Base-by-base conservation (phyloP, 2,797 vertebrate species). In the Sebastes hopkinsi region DNA sequence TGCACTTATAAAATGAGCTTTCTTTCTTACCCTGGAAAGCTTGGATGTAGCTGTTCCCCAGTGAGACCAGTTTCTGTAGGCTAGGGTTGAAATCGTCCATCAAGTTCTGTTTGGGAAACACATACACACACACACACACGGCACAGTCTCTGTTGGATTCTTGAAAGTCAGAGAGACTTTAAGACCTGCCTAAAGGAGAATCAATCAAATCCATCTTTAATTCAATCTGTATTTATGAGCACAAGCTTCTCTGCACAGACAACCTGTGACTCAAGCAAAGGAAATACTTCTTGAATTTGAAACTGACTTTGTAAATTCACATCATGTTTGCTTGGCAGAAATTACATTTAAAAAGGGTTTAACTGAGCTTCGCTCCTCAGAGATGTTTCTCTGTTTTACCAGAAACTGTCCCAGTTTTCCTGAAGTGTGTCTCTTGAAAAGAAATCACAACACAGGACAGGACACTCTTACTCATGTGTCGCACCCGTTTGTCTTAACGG, bases 81-180 rank as follows among this genome's bases (percentile, higher is more conserved):
- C 96, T 95, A 0, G 98, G 98, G 87, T 99, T 99, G 92, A 99
- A 98, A 84, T 98, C 97, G 46, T 98, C 96, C 95, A 96, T 92
- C 84, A 99, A 96, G 80, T 84, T 97, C 98, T 99, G 93, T 75
- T 75, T n/a, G 20, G 16, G 34, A 86, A 55, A 84, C 23, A 89
- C 65, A 86, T 2, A 72, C 18, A 72, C 62, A 66, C 29, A 74
- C 38, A 81, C 55, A 67, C 38, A 81, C 36, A 38, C 46, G 55
- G 54, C 11, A 72, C 16, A 60, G 22, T 56, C 29, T 56, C 23
- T 59, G 58, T 50, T 25, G 13, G 22, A 32, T 54, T 75, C 50
- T 14, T 42, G 10, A 64, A 77, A 74, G 55, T 67, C 22, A 69
- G 32, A 60, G 20, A 76, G 76, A 76, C 25, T 55, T 64, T 32